Percentiles rank a stretch among this genome's conserved stretches.
Evolutionary conservation across 2,797 vertebrate genomes (phyloP).

Genomic region (Octomys mimax): DNA sequence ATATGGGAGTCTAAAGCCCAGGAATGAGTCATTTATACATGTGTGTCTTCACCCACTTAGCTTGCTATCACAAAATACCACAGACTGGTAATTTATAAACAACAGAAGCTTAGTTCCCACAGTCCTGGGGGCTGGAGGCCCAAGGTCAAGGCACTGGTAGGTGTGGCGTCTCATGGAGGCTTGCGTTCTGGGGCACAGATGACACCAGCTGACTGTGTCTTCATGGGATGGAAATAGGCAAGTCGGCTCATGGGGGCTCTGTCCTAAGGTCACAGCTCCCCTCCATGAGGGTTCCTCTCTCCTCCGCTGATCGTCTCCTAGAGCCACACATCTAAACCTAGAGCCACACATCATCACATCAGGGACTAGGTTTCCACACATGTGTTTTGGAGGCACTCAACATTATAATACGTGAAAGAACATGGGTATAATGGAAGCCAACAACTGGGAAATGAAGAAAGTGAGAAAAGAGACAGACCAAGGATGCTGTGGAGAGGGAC

Average conservation of each 20-base stretch:
- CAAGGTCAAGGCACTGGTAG: neutral
- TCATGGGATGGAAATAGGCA: neutral
- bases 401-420: neutral
- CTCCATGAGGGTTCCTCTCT: neutral
- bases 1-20: neutral
- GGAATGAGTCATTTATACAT: neutral
- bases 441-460: neutral
- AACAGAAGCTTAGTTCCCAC: neutral
- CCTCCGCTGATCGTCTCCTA: neutral
- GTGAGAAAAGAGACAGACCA: neutral
- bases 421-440: fast-evolving
- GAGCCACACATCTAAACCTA: neutral
- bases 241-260: neutral
- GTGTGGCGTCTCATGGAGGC: neutral
- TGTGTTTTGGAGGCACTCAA: neutral
- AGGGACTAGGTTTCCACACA: neutral
- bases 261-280: neutral
- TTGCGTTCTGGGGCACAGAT: neutral
- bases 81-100: neutral
- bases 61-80: neutral
- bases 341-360: neutral
- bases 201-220: neutral
- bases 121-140: neutral
- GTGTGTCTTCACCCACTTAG: neutral
- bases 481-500: neutral